A percentile compares a stretch with the other conserved stretches of the same genome.
phyloP scores from a whole-genome alignment of 2,113 vertebrate genomes.

The Phocoena sinus region DNA sequence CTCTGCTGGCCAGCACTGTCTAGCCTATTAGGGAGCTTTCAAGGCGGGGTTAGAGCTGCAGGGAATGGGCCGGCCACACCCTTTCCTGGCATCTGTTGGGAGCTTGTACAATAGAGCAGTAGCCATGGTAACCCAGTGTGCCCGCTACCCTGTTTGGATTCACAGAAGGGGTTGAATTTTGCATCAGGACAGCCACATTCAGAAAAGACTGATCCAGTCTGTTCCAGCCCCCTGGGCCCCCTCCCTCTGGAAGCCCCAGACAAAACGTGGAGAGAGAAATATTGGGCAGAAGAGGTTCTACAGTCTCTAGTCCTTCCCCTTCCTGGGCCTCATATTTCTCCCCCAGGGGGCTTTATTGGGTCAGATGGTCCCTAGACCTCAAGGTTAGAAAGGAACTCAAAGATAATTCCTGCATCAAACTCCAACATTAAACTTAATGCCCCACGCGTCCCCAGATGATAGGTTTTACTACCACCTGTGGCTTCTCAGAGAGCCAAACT shows the following conservation, averaged over 20 bases:
- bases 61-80: neutral
- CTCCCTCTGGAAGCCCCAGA: neutral
- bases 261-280: neutral
- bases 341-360: neutral
- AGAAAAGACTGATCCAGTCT: neutral
- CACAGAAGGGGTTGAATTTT: slow-evolving; percentile 4
- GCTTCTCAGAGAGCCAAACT: neutral
- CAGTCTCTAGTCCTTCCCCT: neutral
- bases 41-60: neutral
- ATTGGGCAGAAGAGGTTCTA: neutral
- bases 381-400: slow-evolving; percentile 5
- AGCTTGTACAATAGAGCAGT: neutral
- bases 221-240: neutral
- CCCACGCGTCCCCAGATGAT: neutral
- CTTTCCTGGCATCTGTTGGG: neutral
- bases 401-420: neutral
- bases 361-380: neutral
- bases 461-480: neutral
- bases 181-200: neutral
- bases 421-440: neutral
- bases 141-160: neutral
- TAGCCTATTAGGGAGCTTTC: neutral
- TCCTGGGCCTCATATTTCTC: neutral
- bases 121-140: neutral
- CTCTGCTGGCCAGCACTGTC: neutral